Evolutionary conservation across 2,888 invertebrate species (phyloP).

Genomic region (Sesamia inferens): DNA sequence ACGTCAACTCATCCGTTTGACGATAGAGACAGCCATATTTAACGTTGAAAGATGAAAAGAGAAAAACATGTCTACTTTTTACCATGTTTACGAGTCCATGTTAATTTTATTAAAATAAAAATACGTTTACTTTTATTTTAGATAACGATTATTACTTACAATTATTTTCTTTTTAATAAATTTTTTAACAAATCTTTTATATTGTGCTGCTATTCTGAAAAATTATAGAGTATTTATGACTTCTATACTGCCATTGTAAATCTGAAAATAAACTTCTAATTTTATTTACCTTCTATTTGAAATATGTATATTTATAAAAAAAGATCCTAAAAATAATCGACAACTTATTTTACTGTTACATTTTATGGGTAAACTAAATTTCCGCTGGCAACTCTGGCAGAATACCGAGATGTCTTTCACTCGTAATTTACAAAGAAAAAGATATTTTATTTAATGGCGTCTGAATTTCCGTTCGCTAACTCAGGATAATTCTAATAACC

Average conservation of each 20-base stretch:
- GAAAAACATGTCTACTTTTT: conserved; percentile 3
- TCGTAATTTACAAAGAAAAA: conserved; percentile 58
- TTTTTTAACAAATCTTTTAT: not conserved
- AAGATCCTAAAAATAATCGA: not conserved
- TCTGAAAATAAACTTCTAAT: not conserved
- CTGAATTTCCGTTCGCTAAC: conserved; percentile 45
- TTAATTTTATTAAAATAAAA: not conserved
- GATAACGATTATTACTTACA: not conserved
- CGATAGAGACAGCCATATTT: conserved; percentile 33
- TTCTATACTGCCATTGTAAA: not conserved
- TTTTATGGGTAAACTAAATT: conserved; percentile 40
- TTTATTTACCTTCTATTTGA: not conserved
- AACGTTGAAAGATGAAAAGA: conserved; percentile 14
- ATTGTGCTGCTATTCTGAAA: not conserved
- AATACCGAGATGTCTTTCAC: conserved; percentile 44
- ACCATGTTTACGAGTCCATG: not conserved
- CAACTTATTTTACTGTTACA: conserved; percentile 1
- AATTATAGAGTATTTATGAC: not conserved
- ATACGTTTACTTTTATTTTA: not conserved
- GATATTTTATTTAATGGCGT: conserved; percentile 43
- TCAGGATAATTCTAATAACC: not conserved
- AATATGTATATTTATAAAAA: not conserved
- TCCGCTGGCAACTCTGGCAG: conserved; percentile 53
- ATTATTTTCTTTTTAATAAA: not conserved
- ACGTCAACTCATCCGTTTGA: conserved; percentile 15